Base-by-base conservation (phyloP, 2,113 vertebrate genomes). In the Eurypyga helias region DNA sequence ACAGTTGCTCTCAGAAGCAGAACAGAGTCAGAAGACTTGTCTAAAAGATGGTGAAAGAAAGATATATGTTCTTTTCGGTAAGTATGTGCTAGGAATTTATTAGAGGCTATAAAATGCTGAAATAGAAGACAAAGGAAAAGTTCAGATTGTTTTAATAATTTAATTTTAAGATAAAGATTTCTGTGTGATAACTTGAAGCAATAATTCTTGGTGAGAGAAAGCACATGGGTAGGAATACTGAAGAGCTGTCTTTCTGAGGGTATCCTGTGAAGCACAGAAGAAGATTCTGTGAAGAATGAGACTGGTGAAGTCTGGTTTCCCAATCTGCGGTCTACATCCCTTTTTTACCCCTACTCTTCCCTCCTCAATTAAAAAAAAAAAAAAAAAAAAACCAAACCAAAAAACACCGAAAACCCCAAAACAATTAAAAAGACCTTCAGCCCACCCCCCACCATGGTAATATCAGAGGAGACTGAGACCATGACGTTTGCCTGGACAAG, bases 151-250 rank as follows among this genome's bases (percentile, higher is more conserved):
- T 91, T 79, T 49, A 76, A 80, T 73, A 85, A 91, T 89, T 89
- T 64, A 92, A 64, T 70, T 95, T 83, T 95, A 91, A 93, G 43
- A 62, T 79, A 72, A 65, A 91, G 57, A 77, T 69, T 87, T 91
- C 51, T 83, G 9, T 45, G 45, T 21, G 80, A 70, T 71, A 71
- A 75, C 72, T 73, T 77, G 64, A 85, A 90, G 62, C 62, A 86
- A 33, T 94, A 90, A 87, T 70, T 93, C 83, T 78, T 90, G 41
- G 15, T 77, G 51, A 91, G 72, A 60, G 52, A 79, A 95, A 33
- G 52, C 17, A 66, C 9, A 3, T 62, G 36, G 58, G 31, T 73
- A n/a, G 61, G 52, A 89, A 36, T 66, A 76, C 70, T 62, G 75
- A 72, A 60, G 34, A 70, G 26, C 43, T 94, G 62, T 41, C 24